Evolutionary conservation across 2,113 vertebrate genomes (phyloP), one percentile per base, ranked within the genome.

Genomic region (Acrocephalus arundinaceus): DNA sequence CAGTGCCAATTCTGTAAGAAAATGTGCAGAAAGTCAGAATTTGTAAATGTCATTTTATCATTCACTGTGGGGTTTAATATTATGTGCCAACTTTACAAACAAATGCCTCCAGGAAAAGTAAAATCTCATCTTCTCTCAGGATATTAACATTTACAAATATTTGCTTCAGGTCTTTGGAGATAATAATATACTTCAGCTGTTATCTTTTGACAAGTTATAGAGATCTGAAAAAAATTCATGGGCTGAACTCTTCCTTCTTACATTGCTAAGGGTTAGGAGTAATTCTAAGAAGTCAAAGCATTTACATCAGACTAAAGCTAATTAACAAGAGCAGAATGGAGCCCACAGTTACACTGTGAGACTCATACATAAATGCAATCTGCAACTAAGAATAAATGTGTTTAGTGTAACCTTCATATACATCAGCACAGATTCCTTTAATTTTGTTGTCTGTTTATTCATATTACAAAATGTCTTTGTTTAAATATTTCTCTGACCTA

Each of bases 121-220:
- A 87, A 89, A 73, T 91, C 78, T 89, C 35, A 70, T 90, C 41
- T 92, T 93, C 88, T 85, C 28, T 74, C 77, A 90, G 81, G 39
- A 85, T 93, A 89, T 76, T 94, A 96, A 92, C 25, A 82, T 96
- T 88, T 96, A 90, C 28, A 94, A 88, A 92, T 91, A 96, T 92
- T 96, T 94, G 39, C 48, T 94, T 95, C 61, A 37, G 54, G 59
- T 51, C 37, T 65, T 94, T 89, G 62, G 71, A 94, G 46, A 80
- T 63, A 25, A 82, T 77, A 86, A 75, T 77, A 78, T 85, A 87
- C 24, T 73, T 90, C 46, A 76, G 59, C 54, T 92, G 84, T 88
- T 96, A 62, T 74, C 61, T 93, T 88, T 70, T 86, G 70, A 78
- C 75, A 54, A 91, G 48, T 77, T 83, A 52, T 35, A 94, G 54